These are phyloP conservation scores for Dynastes grantii DNA, from an alignment of 2,888 invertebrate species.

Conservation along the genomic window DNA sequence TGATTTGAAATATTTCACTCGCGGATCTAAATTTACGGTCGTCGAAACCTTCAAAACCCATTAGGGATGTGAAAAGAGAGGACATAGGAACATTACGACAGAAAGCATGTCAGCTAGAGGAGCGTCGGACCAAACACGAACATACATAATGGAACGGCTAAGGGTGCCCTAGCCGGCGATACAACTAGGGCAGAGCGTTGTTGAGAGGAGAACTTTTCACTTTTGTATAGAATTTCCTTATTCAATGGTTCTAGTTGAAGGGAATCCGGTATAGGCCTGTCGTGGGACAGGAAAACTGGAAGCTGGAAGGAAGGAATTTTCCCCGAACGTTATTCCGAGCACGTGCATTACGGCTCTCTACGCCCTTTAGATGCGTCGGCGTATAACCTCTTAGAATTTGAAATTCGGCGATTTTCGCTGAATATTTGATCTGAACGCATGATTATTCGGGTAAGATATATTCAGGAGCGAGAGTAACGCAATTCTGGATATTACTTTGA, in stretches of 20 bases:
- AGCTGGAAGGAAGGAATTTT: constrained; percentile 58
- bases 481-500: too few species aligned
- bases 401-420: too few species aligned
- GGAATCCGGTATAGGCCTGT: constrained; percentile 14
- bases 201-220: constrained; percentile 55
- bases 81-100: background rate
- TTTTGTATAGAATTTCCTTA: constrained; percentile 62
- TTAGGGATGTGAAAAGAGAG: background rate
- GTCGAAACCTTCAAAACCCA: too few species aligned
- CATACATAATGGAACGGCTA: constrained; percentile 58
- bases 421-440: too few species aligned
- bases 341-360: constrained; percentile 52
- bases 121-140: constrained; percentile 52
- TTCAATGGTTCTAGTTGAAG: constrained; percentile 59
- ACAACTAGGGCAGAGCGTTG: constrained; percentile 43
- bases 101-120: background rate
- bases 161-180: constrained; percentile 9
- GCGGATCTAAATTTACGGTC: too few species aligned
- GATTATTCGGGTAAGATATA: too few species aligned
- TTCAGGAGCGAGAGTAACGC: too few species aligned
- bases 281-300: background rate
- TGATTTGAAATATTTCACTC: too few species aligned
- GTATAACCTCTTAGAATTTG: too few species aligned
- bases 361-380: too few species aligned
- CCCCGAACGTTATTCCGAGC: constrained; percentile 58